phyloP scores from a whole-genome alignment of 2,113 vertebrate species.

The Ctenomys sociabilis region DNA sequence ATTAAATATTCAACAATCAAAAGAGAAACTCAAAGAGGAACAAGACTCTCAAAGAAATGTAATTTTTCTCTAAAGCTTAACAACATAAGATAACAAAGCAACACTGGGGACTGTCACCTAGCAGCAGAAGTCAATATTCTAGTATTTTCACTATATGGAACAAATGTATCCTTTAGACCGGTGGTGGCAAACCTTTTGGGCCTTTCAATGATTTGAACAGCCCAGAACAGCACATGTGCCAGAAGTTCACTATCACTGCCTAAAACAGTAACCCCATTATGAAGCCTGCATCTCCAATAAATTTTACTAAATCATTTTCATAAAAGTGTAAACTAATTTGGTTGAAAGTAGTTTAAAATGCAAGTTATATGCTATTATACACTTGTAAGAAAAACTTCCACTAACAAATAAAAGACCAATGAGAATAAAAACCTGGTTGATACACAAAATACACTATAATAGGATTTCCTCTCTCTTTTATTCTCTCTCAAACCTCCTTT shows the following conservation, averaged over 20 bases:
- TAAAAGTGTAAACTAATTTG: slow-evolving; percentile 9
- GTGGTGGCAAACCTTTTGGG: background rate
- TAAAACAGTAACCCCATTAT: background rate
- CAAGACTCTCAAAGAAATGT: background rate
- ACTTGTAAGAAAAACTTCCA: slow-evolving; percentile 36
- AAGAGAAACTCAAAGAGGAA: slow-evolving; percentile 12
- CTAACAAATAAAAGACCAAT: slow-evolving; percentile 24
- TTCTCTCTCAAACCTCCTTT: background rate
- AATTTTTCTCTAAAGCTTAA: background rate
- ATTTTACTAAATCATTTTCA: background rate
- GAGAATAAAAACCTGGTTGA: background rate
- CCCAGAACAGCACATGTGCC: background rate
- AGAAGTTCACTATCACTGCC: background rate
- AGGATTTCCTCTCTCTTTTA: background rate
- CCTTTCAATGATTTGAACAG: background rate
- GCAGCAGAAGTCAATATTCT: background rate
- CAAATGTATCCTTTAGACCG: background rate
- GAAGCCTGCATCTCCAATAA: background rate
- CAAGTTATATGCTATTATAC: background rate
- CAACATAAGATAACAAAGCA: slow-evolving; percentile 34
- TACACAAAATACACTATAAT: background rate
- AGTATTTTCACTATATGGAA: background rate
- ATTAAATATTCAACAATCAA: slow-evolving; percentile 21
- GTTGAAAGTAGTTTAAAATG: slow-evolving; percentile 19
- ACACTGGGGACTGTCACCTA: background rate